Evolutionary conservation across 2,888 invertebrate genomes (phyloP), one percentile per base, ranked within the genome.

Genomic region (Hecatera dysodea): DNA sequence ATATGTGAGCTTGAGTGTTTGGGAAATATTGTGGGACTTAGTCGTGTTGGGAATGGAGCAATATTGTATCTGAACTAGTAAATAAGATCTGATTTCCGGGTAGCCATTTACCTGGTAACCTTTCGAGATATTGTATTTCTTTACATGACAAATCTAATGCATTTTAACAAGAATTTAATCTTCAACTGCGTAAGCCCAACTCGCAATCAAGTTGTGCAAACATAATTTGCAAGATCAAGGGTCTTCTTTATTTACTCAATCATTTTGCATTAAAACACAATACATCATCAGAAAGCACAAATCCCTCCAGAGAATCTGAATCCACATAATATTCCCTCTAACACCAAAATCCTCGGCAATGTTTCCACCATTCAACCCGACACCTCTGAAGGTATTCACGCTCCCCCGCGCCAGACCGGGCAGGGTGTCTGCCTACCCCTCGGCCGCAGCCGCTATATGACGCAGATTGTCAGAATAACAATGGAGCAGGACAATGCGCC

Each of bases 401-500:
- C 73, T 77, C 73, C 80, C 78, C 72, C 63, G 78, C 36, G 36
- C 64, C 53, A 50, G 67, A 66, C 44, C 48, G 24, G 44, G 62
- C 72, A 62, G 76, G 80, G 80, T 72, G 79, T 68, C 75, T 75
- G 80, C 61, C 61, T 61, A 63, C 79, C 64, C 61, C 56, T 44
- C 33, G 55, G 56, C 39, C 46, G 52, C 66, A 59, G 72, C 73
- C 65, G 72, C 70, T 78, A 55, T 72, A 79, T 79, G 79, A 80
- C 88, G 90, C 89, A 87, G 93, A 90, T 90, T 92, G 93, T 93
- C 94, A 90, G 93, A 91, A 92, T 91, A 94, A 94, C 94, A 94
- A 94, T 93, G 71, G 92, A 48, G 72, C 84, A 87, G 89, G 91
- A 94, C 94, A 94, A 94, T 93, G 90, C 92, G 89, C 92, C 92